Base-by-base conservation (phyloP, 2,888 invertebrate species). In the Argynnis bischoffii region DNA sequence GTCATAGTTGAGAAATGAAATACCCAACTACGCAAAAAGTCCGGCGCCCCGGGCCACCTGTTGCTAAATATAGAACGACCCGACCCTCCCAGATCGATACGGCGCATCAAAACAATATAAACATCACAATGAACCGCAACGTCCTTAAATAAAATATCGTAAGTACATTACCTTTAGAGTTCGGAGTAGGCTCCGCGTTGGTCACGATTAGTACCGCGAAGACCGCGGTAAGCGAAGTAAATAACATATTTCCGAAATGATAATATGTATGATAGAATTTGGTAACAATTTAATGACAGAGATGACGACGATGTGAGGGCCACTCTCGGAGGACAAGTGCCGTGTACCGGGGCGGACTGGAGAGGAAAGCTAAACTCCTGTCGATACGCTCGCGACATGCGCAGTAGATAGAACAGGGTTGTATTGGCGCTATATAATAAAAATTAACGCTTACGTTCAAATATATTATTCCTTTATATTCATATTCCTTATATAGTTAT, bases 311-410 rank as follows among this genome's bases (percentile, higher is more conserved):
- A 81, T 77, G 81, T 81, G 78, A 81, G 77, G 82, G 77, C 82
- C 81, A 84, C 85, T 82, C 81, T 84, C 85, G 74, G 81, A 76
- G 84, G 82, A 79, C 88, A 84, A 90, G 87, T 89, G 89, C 75
- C 87, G 88, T 78, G 78, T 83, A 81, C 77, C 82, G 84, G 79
- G 78, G 69, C 72, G 72, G 69, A 71, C 74, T 72, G 75, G 73
- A 77, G 76, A 75, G 76, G 71, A 76, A 76, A 75, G 74, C 75
- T 71, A 73, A 70, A 84, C 81, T 83, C 81, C 80, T 86, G 90
- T 92, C 92, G 88, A 92, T 92, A 92, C 89, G 85, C 88, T 88
- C 79, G 88, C 85, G 88, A 89, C 92, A 88, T 92, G 92, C 92
- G 92, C 92, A 92, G 82, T 91, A 81, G 72, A 75, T 74, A 67